These are phyloP conservation scores for Gallinago undulata DNA, from an alignment of 2,113 vertebrate genomes.

Conservation along the genomic window DNA sequence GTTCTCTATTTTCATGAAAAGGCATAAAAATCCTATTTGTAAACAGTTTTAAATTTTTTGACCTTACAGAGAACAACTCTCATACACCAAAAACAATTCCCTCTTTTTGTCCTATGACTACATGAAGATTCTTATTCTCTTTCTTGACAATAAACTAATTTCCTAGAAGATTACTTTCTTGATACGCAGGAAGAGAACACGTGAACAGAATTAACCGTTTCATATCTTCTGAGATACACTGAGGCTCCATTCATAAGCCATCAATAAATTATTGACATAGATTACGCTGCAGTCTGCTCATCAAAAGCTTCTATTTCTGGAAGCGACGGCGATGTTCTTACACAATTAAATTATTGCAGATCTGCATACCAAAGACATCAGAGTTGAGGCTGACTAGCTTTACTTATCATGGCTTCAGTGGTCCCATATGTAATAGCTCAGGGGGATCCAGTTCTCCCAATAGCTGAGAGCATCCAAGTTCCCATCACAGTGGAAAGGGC, in stretches of 20 bases:
- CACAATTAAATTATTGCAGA: neutral
- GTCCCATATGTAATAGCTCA: neutral
- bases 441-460: neutral
- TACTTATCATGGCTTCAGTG: neutral
- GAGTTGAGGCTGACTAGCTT: neutral
- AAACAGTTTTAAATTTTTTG: neutral
- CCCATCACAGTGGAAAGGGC: neutral
- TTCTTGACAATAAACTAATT: neutral
- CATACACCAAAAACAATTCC: neutral
- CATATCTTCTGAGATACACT: neutral
- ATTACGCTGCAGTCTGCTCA: neutral
- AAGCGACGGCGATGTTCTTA: neutral
- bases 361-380: neutral
- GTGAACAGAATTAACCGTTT: neutral
- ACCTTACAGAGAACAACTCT: neutral
- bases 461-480: neutral
- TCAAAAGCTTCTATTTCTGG: conserved; percentile 1
- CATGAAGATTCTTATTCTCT: neutral
- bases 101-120: neutral
- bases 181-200: neutral
- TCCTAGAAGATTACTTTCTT: neutral
- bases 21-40: neutral
- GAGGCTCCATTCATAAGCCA: neutral
- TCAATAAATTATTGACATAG: neutral
- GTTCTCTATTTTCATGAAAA: neutral